Percentiles rank a stretch among this genome's conserved stretches.
Evolutionary conservation across 2,797 vertebrate species (phyloP).

Genomic region (Myotis pilosus): DNA sequence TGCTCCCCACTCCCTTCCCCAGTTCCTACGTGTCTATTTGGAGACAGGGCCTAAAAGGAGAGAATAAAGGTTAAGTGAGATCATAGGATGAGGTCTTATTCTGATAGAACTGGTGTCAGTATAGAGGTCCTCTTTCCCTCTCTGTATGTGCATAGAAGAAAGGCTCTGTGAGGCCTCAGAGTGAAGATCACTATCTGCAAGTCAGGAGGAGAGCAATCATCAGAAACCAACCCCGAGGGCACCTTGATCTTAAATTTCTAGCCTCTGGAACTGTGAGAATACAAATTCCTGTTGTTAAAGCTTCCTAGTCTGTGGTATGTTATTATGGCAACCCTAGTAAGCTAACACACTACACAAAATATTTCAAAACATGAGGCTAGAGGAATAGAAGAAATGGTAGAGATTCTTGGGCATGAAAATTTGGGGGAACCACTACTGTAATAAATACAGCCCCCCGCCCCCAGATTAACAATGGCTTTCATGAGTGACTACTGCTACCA

Average conservation of each 20-base stretch:
- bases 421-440: not conserved
- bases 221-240: not conserved
- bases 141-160: not conserved
- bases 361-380: not conserved
- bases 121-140: not conserved
- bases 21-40: not conserved
- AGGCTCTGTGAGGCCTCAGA: not conserved
- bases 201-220: not conserved
- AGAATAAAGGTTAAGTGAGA: not conserved
- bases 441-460: no score
- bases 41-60: not conserved
- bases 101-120: not conserved
- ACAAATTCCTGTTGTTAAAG: not conserved
- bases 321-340: not conserved
- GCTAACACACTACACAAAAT: not conserved
- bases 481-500: no score
- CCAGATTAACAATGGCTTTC: not conserved
- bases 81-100: not conserved
- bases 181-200: not conserved
- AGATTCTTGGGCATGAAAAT: not conserved
- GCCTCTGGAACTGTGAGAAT: not conserved
- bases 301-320: not conserved
- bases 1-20: not conserved
- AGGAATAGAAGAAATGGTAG: not conserved
- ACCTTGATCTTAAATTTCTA: not conserved